These are phyloP conservation scores for Syngnathus typhle DNA, from an alignment of 2,113 vertebrate genomes.

Conservation along the genomic window DNA sequence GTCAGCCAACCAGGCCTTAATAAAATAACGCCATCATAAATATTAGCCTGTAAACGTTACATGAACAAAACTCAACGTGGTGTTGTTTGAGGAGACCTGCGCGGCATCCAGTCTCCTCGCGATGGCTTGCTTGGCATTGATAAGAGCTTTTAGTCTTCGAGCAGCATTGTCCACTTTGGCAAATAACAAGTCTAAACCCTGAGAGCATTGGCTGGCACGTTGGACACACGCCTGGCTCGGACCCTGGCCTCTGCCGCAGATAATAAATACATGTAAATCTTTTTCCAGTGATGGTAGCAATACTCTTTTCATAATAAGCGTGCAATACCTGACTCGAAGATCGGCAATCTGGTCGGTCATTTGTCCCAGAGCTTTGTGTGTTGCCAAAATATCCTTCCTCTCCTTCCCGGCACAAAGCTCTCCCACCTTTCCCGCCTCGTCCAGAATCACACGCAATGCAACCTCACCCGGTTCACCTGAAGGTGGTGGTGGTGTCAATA, in stretches of 20 bases:
- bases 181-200: slow-evolving; percentile 89
- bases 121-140: slow-evolving; percentile 92
- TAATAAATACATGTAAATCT: not conserved
- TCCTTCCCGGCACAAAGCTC: slow-evolving; percentile 94
- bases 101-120: slow-evolving; percentile 92
- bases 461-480: slow-evolving; percentile 88
- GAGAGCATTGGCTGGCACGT: slow-evolving; percentile 88
- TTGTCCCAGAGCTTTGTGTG: slow-evolving; percentile 84
- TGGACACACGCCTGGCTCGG: slow-evolving; percentile 83
- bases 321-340: slow-evolving; percentile 78
- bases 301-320: not conserved
- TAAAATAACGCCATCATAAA: not conserved
- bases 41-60: not conserved
- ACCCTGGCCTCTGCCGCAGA: slow-evolving; percentile 80
- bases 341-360: slow-evolving; percentile 93
- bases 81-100: slow-evolving; percentile 75
- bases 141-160: slow-evolving; percentile 89
- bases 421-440: slow-evolving; percentile 95
- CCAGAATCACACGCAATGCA: slow-evolving; percentile 87
- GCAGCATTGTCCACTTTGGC: slow-evolving; percentile 91
- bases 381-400: slow-evolving; percentile 88
- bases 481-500: not conserved
- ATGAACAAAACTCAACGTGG: slow-evolving; percentile 15
- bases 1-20: slow-evolving; percentile 92
- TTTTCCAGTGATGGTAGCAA: not conserved